Evolutionary conservation across 2,113 vertebrate genomes (phyloP).

Genomic region (Mohoua ochrocephala): DNA sequence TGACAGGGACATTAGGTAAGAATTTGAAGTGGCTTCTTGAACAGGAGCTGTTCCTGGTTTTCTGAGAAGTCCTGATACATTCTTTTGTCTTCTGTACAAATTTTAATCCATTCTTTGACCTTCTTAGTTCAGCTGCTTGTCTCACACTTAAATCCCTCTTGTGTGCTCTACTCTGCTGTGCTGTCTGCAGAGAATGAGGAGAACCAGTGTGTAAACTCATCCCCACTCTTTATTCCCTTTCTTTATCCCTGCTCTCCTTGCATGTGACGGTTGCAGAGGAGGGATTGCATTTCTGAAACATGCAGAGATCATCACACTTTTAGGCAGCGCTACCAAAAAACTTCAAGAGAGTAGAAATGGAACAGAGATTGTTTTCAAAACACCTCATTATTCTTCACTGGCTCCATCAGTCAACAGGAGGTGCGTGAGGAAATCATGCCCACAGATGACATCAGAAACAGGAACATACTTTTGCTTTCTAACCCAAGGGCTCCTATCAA

Average conservation of each 20-base stretch:
- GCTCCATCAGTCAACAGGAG: neutral
- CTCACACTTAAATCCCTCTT: neutral
- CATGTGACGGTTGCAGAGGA: neutral
- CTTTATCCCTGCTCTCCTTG: neutral
- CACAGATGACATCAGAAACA: neutral
- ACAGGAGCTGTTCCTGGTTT: neutral
- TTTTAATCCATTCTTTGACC: neutral
- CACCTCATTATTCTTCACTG: neutral
- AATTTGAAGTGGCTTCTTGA: neutral
- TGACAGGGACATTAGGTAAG: neutral
- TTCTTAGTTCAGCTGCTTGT: neutral
- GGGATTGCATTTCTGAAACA: neutral
- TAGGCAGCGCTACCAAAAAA: neutral
- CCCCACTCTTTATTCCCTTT: neutral
- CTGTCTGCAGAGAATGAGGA: neutral
- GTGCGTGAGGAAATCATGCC: neutral
- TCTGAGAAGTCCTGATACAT: neutral
- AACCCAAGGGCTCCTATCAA: neutral
- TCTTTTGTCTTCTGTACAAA: neutral
- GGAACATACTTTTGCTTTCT: neutral
- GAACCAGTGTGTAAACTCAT: neutral
- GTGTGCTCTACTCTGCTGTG: neutral
- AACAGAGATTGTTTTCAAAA: neutral
- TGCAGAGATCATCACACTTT: neutral
- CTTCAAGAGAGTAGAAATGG: neutral